Base-by-base conservation (phyloP, 2,888 invertebrate species). In the Dolichomitus sp. region DNA sequence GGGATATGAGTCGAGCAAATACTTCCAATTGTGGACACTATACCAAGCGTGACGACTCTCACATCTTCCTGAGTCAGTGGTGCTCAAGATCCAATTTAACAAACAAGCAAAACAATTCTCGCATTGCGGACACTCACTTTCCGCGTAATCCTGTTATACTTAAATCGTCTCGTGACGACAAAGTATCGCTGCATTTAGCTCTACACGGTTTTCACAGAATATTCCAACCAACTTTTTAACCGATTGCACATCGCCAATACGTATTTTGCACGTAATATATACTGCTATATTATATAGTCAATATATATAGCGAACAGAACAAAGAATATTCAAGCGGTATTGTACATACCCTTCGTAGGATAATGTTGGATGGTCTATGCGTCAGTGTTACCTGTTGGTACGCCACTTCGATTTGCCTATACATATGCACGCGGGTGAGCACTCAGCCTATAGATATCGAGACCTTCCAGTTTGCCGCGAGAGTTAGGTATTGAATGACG, bases 401-500 rank as follows among this genome's bases (percentile, higher is more conserved):
- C 33, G n/a, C 3, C 0, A 19, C 12, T 61, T 61, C 17, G 1
- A 17, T 59, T 30, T 14, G 37, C 17, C n/a, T 40, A 37, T 17
- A 17, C 19, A 11, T 37, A 37, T 17, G 37, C 11, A 37, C 19
- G 37, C 17, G 37, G 4, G 33, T n/a, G 2, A 33, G 57, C n/a
- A 19, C 61, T n/a, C 3, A 61, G 37, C 14, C 37, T 9, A 9
- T 37, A 37, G 37, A 9, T 37, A 33, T n/a, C 14, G 50, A 52
- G 19, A 19, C 7, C 61, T 61, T 17, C 37, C 59, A 19, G 45
- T 30, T 57, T 50, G 74, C 66, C 59, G 63, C 57, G 78, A 61
- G 63, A 17, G 61, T 11, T 27, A 82, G 83, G 84, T 88, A 88
- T 90, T 86, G 87, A 88, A 89, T 90, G 89, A 89, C 88, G 86